A percentile compares a stretch with the other conserved stretches of the same genome.
Conservation (phyloP, 2,888 invertebrate species). For the Timema podura region DNA sequence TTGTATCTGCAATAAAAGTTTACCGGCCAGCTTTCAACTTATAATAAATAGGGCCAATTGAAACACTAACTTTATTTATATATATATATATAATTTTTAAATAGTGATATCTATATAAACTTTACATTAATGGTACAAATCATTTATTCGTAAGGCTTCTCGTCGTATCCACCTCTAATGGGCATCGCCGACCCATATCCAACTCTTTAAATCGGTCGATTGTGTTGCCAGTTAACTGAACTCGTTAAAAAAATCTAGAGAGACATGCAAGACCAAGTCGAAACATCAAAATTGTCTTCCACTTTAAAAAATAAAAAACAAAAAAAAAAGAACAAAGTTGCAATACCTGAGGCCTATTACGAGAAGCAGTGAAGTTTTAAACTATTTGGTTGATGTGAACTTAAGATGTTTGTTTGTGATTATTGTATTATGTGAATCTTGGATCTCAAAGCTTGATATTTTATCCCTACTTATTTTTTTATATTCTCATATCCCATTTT, state of each 20-base stretch:
- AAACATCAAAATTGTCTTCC: slow-evolving; percentile 28
- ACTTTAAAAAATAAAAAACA: slow-evolving; percentile 20
- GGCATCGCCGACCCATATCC: slow-evolving; percentile 24
- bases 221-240: slow-evolving; percentile 11
- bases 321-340: slow-evolving; percentile 19
- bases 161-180: slow-evolving; percentile 13
- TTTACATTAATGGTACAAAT: slow-evolving; percentile 29
- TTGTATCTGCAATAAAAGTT: slow-evolving; percentile 26
- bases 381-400: slow-evolving; percentile 19
- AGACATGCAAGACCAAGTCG: slow-evolving; percentile 14
- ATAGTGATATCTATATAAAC: slow-evolving; percentile 19
- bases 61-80: slow-evolving; percentile 32
- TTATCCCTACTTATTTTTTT: too few relatives aligned
- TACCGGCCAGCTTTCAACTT: slow-evolving; percentile 27
- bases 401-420: too few relatives aligned
- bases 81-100: slow-evolving; percentile 23
- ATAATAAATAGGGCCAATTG: slow-evolving; percentile 28
- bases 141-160: slow-evolving; percentile 21
- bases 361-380: slow-evolving; percentile 19
- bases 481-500: too few relatives aligned
- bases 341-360: slow-evolving; percentile 29
- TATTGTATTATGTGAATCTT: too few relatives aligned
- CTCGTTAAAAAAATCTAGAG: slow-evolving; percentile 15
- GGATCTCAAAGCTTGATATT: too few relatives aligned
- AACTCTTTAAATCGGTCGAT: slow-evolving; percentile 18